Evolutionary conservation across 1,140 invertebrate genomes (phyloP).

Genomic region (Solenopsis fugax): DNA sequence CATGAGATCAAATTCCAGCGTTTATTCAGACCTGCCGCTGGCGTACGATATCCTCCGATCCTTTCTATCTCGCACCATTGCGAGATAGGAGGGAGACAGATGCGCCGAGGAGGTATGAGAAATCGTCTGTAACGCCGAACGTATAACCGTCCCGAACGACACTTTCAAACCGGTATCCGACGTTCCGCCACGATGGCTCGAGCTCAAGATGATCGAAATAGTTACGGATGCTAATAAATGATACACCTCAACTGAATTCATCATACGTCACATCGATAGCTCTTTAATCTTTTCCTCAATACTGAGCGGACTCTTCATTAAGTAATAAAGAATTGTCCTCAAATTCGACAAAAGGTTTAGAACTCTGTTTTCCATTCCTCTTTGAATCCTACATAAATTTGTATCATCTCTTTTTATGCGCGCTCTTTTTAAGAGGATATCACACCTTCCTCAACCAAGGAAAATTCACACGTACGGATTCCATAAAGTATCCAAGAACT

Average conservation of each 20-base stretch:
- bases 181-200: conserved; percentile 37
- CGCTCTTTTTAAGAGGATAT: neutral
- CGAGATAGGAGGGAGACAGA: conserved; percentile 33
- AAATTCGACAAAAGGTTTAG: neutral
- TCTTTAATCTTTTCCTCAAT: conserved; percentile 10
- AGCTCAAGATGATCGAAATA: conserved; percentile 39
- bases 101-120: conserved; percentile 19
- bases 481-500: conserved; percentile 24
- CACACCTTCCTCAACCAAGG: neutral
- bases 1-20: conserved; percentile 67
- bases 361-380: neutral
- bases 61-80: conserved; percentile 4
- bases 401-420: neutral
- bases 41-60: conserved; percentile 34
- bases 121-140: conserved; percentile 44
- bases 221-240: conserved; percentile 45
- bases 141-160: conserved; percentile 48
- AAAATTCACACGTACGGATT: conserved; percentile 7
- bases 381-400: neutral
- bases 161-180: conserved; percentile 51
- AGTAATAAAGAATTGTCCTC: neutral
- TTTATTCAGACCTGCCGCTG: conserved; percentile 54
- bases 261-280: neutral
- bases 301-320: neutral
- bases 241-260: neutral